Conservation (phyloP, 2,113 vertebrate species). For the Lagopus muta region DNA sequence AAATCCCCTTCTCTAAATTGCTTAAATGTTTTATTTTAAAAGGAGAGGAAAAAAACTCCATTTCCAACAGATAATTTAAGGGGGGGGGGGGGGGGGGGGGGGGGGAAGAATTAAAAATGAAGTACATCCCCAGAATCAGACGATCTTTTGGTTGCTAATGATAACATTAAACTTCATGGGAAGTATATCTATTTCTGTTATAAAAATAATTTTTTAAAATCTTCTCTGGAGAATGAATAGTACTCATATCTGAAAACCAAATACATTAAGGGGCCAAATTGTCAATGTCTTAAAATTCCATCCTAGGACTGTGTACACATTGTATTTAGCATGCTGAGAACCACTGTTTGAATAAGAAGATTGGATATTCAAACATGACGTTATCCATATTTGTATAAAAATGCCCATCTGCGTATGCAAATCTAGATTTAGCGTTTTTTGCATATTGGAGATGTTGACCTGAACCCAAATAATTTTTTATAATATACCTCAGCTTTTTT, state of each 20-base stretch:
- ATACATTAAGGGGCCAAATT: not conserved
- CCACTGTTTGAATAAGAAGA: not conserved
- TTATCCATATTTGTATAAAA: constrained; percentile 10
- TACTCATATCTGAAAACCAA: not conserved
- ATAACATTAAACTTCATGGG: not conserved
- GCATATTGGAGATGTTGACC: not conserved
- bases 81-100: accelerated
- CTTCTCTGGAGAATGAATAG: not conserved
- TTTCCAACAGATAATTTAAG: not conserved
- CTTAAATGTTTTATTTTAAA: not conserved
- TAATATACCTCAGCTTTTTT: not conserved
- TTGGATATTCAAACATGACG: not conserved
- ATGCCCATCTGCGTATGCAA: not conserved
- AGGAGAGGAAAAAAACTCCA: accelerated
- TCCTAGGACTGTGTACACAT: not conserved
- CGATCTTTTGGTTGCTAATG: not conserved
- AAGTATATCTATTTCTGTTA: not conserved
- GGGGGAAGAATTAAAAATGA: too few relatives aligned
- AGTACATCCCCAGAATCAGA: not conserved
- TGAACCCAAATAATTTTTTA: not conserved
- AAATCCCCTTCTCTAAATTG: not conserved
- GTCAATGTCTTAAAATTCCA: not conserved
- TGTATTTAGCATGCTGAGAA: not conserved
- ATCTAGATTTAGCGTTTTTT: not conserved
- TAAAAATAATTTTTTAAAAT: not conserved